Evolutionary conservation across 2,888 invertebrate genomes (phyloP), one percentile per base, ranked within the genome.

Genomic region (Andrena bucephala): DNA sequence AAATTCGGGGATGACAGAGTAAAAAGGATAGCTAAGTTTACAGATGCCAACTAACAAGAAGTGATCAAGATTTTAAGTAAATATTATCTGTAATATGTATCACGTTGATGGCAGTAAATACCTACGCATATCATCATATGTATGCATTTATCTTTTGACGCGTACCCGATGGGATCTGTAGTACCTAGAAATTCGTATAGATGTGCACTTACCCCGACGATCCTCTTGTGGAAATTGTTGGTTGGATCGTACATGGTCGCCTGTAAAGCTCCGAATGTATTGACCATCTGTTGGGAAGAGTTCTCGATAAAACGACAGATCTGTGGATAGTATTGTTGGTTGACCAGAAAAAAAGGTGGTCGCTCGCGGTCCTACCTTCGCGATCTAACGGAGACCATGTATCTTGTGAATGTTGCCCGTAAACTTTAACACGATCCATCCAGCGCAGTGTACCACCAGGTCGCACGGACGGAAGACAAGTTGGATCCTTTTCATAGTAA

Each of bases 401-500:
- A 2, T n/a, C n/a, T 20, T 31, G 79, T 16, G 16, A 29, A 16
- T 4, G 48, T 24, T 33, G 36, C 4, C n/a, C 52, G 4, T 50
- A 42, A 24, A 8, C n/a, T 62, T 67, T 60, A 8, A 29, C 4
- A 5, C 5, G 42, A 20, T 29, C 29, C 13, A n/a, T 60, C 73
- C 36, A 77, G 7, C 29, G 50, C 10, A 36, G 7, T 13, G 31
- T 5, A n/a, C 7, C 42, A 33, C 33, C 57, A 24, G 3, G n/a
- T n/a, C 29, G 24, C 27, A 27, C 20, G 2, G 59, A 29, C 7
- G 27, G 27, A 6, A 70, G 66, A 77, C 96, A 97, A 90, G 97
- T 97, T 31, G 97, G 95, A 94, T 97, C 97, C 48, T 96, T 94
- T 89, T 97, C 97, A 91, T 97, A 98, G 91, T 97, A 97, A 91